Percentiles rank a stretch among this genome's conserved stretches.
phyloP scores from a whole-genome alignment of 2,797 vertebrate genomes.

The Malurus splendens region DNA sequence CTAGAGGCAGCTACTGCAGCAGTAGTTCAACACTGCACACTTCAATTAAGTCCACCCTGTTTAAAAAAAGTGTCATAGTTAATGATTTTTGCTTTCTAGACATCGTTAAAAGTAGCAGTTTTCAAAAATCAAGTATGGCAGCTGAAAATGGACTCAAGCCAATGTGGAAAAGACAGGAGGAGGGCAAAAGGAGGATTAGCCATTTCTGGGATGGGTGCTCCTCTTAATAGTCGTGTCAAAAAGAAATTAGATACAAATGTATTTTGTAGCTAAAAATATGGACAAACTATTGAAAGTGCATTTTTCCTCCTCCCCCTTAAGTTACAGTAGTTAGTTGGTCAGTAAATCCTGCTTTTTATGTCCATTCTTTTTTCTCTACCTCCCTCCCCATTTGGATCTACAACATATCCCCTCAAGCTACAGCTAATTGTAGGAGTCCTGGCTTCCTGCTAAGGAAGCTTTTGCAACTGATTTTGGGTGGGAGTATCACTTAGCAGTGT shows the following conservation, averaged over 20 bases:
- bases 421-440: background rate
- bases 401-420: slow-evolving; percentile 42
- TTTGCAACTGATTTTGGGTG: slow-evolving; percentile 32
- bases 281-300: slow-evolving; percentile 70
- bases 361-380: background rate
- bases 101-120: slow-evolving; percentile 33
- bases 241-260: background rate
- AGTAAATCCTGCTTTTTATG: slow-evolving; percentile 1
- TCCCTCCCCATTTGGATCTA: slow-evolving; percentile 23
- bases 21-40: slow-evolving; percentile 65
- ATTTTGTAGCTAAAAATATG: slow-evolving; percentile 48
- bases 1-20: slow-evolving; percentile 69
- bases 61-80: slow-evolving; percentile 68
- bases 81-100: slow-evolving; percentile 33
- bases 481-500: slow-evolving; percentile 48
- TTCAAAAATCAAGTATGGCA: slow-evolving; percentile 47
- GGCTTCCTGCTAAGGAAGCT: slow-evolving; percentile 54
- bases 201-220: slow-evolving; percentile 15
- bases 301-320: slow-evolving; percentile 64
- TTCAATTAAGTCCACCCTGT: slow-evolving; percentile 72
- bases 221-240: slow-evolving; percentile 38
- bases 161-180: slow-evolving; percentile 6
- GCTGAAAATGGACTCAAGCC: slow-evolving; percentile 51
- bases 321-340: slow-evolving; percentile 49
- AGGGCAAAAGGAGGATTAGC: slow-evolving; percentile 33